Percentiles rank a stretch among this genome's conserved stretches.
phyloP scores from a whole-genome alignment of 2,888 invertebrate genomes.

The Drosophila planitibia region DNA sequence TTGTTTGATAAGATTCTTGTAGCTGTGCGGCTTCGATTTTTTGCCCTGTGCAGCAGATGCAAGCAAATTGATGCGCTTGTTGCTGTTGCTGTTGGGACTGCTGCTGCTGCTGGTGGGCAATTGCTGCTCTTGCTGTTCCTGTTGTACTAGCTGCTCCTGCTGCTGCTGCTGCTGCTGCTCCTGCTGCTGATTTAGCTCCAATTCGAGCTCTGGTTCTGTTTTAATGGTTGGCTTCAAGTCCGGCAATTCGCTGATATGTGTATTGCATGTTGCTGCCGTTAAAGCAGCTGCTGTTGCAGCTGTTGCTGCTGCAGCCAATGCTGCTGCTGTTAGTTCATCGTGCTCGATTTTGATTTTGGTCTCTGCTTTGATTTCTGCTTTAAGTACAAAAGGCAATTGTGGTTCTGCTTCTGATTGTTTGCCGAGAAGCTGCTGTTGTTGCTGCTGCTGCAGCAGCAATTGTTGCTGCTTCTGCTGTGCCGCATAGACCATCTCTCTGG shows the following conservation, averaged over 20 bases:
- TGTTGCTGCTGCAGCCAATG: constrained; percentile 28
- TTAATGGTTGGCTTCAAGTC: constrained; percentile 83
- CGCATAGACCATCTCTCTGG: constrained; percentile 86
- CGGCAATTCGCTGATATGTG: constrained; percentile 71
- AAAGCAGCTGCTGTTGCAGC: constrained; percentile 4
- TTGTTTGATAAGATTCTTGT: constrained; percentile 85
- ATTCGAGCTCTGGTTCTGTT: constrained; percentile 74
- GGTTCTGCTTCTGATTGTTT: constrained; percentile 41
- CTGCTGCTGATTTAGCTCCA: constrained; percentile 6
- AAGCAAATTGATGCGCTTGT: constrained; percentile 82
- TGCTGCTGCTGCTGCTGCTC: constrained; percentile 8
- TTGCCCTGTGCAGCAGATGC: constrained; percentile 73
- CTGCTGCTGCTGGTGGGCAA: constrained; percentile 14
- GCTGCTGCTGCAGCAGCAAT: constrained; percentile 35
- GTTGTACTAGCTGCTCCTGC: constrained; percentile 3
- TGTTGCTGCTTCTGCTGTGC: constrained; percentile 63
- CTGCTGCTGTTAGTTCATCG: constrained; percentile 55
- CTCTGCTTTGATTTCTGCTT: constrained; percentile 85
- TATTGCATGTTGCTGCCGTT: constrained; percentile 46
- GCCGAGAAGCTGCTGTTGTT: constrained; percentile 23
- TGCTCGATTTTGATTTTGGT: constrained; percentile 84
- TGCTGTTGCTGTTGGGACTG: constrained; percentile 7
- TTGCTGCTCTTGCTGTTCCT: constrained; percentile 6
- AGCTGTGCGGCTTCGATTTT: constrained; percentile 84
- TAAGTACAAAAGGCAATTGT: constrained; percentile 79